Conservation (phyloP, 1,140 invertebrate genomes). For the Drosophila nigromelanica region DNA sequence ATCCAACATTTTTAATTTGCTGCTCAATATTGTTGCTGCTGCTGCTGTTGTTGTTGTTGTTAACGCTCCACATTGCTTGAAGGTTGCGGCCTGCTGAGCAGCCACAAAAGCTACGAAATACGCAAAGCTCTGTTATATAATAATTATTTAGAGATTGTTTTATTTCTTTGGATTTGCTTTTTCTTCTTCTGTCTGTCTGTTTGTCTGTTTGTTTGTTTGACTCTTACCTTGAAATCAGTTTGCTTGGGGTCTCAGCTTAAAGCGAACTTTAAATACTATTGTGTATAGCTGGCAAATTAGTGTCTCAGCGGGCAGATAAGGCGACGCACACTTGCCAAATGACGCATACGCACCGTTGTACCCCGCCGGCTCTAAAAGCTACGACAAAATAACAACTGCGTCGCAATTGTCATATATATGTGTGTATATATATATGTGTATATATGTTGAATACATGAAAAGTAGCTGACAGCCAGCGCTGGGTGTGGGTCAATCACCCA, state of each 20-base stretch:
- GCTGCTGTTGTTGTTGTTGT: conserved; percentile 1
- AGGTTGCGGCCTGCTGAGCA: conserved; percentile 58
- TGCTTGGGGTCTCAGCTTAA: conserved; percentile 12
- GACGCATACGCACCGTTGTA: conserved; percentile 56
- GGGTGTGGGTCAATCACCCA: conserved; percentile 35
- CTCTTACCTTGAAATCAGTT: conserved; percentile 41
- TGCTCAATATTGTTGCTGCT: conserved; percentile 22
- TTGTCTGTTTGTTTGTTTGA: not conserved
- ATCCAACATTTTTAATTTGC: conserved; percentile 22
- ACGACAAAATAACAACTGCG: conserved; percentile 32
- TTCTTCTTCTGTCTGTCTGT: not conserved
- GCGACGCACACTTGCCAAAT: conserved; percentile 34
- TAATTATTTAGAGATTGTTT: conserved; percentile 30
- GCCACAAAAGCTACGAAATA: not conserved
- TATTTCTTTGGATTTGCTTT: not conserved
- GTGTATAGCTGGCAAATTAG: not conserved
- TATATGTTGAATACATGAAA: not conserved
- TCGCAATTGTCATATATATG: conserved; percentile 41
- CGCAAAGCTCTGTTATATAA: conserved; percentile 49
- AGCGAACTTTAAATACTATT: conserved; percentile 17
- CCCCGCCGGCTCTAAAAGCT: too few species aligned
- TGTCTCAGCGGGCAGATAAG: not conserved
- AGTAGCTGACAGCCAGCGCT: conserved; percentile 11
- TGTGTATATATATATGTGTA: too few species aligned
- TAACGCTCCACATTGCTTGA: conserved; percentile 43